phyloP scores from a whole-genome alignment of 2,113 vertebrate genomes.

The Tachysurus vachellii region DNA sequence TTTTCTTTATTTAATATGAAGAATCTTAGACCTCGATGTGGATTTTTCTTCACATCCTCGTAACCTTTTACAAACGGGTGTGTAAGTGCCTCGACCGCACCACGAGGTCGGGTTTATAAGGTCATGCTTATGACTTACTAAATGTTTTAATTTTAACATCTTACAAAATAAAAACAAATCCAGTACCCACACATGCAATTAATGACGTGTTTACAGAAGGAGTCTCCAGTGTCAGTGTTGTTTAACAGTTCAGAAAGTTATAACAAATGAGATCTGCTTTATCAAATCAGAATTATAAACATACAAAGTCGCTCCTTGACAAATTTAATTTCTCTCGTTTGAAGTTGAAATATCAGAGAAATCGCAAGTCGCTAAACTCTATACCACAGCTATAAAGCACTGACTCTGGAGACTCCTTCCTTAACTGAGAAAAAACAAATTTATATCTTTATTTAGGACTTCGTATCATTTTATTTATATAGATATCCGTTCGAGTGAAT shows the following conservation, averaged over 20 bases:
- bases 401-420: too few species aligned
- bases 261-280: too few species aligned
- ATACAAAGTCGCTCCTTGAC: too few species aligned
- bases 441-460: too few species aligned
- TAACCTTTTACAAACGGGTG: not conserved
- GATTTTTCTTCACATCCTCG: not conserved
- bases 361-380: too few species aligned
- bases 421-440: too few species aligned
- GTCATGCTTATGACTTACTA: constrained; percentile 7
- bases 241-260: not conserved
- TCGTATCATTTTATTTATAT: too few species aligned
- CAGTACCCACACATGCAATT: not conserved
- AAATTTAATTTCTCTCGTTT: too few species aligned
- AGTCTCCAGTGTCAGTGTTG: not conserved
- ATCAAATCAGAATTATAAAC: too few species aligned
- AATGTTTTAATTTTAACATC: not conserved
- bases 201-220: not conserved
- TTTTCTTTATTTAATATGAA: not conserved
- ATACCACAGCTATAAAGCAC: too few species aligned
- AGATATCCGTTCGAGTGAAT: too few species aligned
- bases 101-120: not conserved
- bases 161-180: not conserved
- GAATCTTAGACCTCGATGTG: not conserved
- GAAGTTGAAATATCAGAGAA: too few species aligned
- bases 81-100: not conserved